Evolutionary conservation across 30 jellyfish, hydroid and myxozoan genomes (phyloP).

Genomic region (Sanderia malayensis): DNA sequence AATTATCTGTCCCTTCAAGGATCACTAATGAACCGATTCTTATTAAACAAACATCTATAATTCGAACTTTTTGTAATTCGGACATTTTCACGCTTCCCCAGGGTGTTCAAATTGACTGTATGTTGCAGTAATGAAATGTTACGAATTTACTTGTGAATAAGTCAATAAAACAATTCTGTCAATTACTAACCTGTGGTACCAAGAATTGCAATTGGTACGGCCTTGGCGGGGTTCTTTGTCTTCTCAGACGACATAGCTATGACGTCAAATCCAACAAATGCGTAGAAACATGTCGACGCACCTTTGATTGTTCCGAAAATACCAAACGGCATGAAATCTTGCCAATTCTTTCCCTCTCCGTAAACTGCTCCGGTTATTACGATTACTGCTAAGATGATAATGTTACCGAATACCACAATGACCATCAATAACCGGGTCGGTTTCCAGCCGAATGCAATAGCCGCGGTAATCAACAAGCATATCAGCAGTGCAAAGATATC

Average conservation of each 20-base stretch:
- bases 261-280: constrained; percentile 90
- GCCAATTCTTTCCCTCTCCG: constrained; percentile 56
- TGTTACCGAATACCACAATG: constrained; percentile 30
- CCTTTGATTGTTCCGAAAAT: constrained; percentile 66
- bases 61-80: too few relatives aligned
- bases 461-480: constrained; percentile 24
- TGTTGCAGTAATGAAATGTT: too few relatives aligned
- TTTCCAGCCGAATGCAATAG: constrained; percentile 63
- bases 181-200: constrained; percentile 56
- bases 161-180: neutral
- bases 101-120: too few relatives aligned
- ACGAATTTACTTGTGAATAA: too few relatives aligned
- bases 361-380: constrained; percentile 51
- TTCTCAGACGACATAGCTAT: constrained; percentile 79
- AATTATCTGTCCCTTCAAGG: too few relatives aligned
- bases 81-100: too few relatives aligned
- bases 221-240: constrained; percentile 54
- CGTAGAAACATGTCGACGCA: constrained; percentile 84
- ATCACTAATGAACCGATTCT: too few relatives aligned
- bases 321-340: constrained; percentile 67
- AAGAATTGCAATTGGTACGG: constrained; percentile 62
- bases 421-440: constrained; percentile 52
- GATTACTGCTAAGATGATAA: constrained; percentile 18
- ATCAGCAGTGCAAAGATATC: constrained; percentile 54
- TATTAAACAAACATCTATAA: too few relatives aligned